Evolutionary conservation across 1,140 invertebrate genomes (phyloP).

Genomic region (Solenopsis fugax): DNA sequence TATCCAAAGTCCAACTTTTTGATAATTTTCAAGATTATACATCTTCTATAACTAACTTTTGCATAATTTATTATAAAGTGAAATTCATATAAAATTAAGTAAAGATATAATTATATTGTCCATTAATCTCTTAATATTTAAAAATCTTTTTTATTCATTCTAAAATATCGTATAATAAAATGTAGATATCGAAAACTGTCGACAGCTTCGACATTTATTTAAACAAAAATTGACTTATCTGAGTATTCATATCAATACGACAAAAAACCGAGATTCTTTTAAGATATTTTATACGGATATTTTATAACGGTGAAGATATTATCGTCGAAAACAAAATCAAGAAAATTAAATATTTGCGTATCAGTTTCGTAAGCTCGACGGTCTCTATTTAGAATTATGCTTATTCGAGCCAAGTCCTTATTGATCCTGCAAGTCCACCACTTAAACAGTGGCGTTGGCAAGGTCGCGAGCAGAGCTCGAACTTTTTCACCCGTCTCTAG

Average conservation of each 20-base stretch:
- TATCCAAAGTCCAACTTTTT: neutral
- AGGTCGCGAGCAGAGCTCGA: neutral
- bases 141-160: neutral
- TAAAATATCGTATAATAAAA: neutral
- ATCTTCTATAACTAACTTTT: neutral
- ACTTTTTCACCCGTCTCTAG: neutral
- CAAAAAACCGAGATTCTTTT: neutral
- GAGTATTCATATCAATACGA: neutral
- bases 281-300: neutral
- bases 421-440: constrained; percentile 47
- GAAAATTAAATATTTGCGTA: neutral
- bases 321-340: neutral
- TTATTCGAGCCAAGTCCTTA: constrained; percentile 13
- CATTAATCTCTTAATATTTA: neutral
- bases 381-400: neutral
- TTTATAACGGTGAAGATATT: neutral
- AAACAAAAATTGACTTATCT: neutral
- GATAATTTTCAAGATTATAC: neutral
- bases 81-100: neutral
- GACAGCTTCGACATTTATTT: neutral
- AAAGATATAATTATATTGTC: neutral
- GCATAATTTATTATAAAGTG: neutral
- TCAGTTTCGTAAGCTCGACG: neutral
- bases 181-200: neutral
- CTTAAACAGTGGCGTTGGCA: neutral